Evolutionary conservation across 2,797 vertebrate species (phyloP).

Genomic region (Petrocephalus schoutedeni): DNA sequence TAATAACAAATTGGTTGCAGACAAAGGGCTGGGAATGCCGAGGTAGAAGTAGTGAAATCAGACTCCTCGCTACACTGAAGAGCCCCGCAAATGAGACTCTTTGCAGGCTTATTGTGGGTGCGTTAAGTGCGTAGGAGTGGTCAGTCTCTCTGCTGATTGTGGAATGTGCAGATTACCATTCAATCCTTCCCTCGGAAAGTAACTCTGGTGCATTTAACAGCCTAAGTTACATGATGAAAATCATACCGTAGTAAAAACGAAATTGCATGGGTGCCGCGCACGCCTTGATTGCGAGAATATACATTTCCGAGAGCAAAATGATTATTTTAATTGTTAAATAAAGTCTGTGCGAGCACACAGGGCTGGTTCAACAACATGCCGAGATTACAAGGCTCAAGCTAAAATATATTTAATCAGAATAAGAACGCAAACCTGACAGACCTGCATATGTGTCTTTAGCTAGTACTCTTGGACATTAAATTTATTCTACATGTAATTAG

Average conservation of each 20-base stretch:
- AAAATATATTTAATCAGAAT: not conserved
- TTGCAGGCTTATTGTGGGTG: not conserved
- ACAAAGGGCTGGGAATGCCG: not conserved
- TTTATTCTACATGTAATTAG: not conserved
- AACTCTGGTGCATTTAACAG: not conserved
- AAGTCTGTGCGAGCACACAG: not conserved
- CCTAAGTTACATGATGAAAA: not conserved
- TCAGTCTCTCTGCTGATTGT: not conserved
- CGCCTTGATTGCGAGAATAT: not conserved
- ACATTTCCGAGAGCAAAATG: not conserved
- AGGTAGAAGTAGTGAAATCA: not conserved
- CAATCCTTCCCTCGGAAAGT: not conserved
- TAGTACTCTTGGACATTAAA: not conserved
- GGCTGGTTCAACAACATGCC: not conserved
- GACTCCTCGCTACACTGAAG: not conserved
- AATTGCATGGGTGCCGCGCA: not conserved
- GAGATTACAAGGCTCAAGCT: not conserved
- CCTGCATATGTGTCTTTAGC: not conserved
- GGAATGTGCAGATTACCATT: not conserved
- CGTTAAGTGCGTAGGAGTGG: not conserved
- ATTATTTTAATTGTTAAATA: conserved; percentile 9
- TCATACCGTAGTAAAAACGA: not conserved
- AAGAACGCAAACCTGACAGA: not conserved
- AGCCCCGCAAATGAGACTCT: not conserved
- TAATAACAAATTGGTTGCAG: not conserved